Percentiles rank a stretch among this genome's conserved stretches.
phyloP scores from a whole-genome alignment of 2,797 vertebrate genomes.

The Lacerta viridis region DNA sequence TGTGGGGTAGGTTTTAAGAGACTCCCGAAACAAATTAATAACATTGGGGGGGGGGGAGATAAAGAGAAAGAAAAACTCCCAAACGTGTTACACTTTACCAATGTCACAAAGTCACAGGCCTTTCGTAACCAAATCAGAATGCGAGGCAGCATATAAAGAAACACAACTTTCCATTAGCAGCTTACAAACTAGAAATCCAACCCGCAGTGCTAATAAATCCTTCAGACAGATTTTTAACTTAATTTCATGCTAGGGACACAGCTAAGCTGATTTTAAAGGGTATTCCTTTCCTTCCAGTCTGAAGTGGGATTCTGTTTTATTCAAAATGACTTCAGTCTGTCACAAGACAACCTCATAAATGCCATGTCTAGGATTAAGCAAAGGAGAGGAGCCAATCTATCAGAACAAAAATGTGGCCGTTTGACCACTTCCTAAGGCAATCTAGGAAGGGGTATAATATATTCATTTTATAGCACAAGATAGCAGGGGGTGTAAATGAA shows the following conservation, averaged over 20 bases:
- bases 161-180: slow-evolving; percentile 13
- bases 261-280: slow-evolving; percentile 61
- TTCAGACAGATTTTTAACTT: slow-evolving; percentile 60
- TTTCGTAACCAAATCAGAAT: slow-evolving; percentile 22
- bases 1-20: slow-evolving; percentile 67
- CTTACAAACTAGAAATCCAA: slow-evolving; percentile 26
- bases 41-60: background rate
- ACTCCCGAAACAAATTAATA: slow-evolving; percentile 73
- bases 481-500: slow-evolving; percentile 65
- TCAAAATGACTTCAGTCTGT: slow-evolving; percentile 77
- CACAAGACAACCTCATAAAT: slow-evolving; percentile 81
- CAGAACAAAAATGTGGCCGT: slow-evolving; percentile 79
- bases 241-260: slow-evolving; percentile 54
- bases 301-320: slow-evolving; percentile 76
- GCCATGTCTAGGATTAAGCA: slow-evolving; percentile 74
- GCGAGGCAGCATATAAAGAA: background rate
- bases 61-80: slow-evolving; percentile 51
- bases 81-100: slow-evolving; percentile 53
- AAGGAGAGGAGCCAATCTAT: slow-evolving; percentile 78
- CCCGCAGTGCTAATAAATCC: slow-evolving; percentile 9
- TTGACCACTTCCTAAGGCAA: slow-evolving; percentile 83
- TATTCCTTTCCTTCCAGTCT: slow-evolving; percentile 51
- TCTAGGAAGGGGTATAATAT: slow-evolving; percentile 78
- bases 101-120: background rate
- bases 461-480: slow-evolving; percentile 77